Evolutionary conservation across 1,140 invertebrate species (phyloP), one percentile per base, ranked within the genome.

Genomic region (Dufourea novaeangliae): DNA sequence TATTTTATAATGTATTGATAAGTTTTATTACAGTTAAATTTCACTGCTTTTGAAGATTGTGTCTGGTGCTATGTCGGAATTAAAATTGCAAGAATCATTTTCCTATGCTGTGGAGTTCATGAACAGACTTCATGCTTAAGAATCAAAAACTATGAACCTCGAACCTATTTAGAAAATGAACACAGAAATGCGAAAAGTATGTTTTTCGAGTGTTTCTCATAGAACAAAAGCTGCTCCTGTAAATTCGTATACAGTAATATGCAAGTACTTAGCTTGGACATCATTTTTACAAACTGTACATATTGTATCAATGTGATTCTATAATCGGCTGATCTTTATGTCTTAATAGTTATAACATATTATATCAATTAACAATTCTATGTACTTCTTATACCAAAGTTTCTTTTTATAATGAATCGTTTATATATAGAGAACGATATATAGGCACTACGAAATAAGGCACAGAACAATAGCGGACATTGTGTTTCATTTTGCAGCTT

Each of bases 341-440:
- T 76, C 69, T 44, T 46, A 25, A 75, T 59, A 6, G n/a, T 34
- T 57, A n/a, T 14, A 37, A 39, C 66, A 76, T 44, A 37, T 11
- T 44, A 46, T 12, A 76, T 27, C n/a, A 25, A 69, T 17, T 69
- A 59, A 56, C 29, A 27, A 57, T 27, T 29, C 20, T 17, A 69
- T n/a, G 32, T 69, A 76, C 63, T 76, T 59, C 54, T 59, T 76
- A 76, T 69, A 76, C 73, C 73, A 76, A 76, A 76, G 73, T 69
- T 39, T 62, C n/a, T 39, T 59, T 69, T 25, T 69, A 20, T 59
- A 68, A 75, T 22, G 32, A 39, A 67, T 74, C 34, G n/a, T 41
- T 67, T 57, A 41, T 34, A 54, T 27, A n/a, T n/a, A n/a, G 50
- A 75, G 56, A 32, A 66, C 6, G 10, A 50, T 50, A 66, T 37